Percentiles rank a stretch among this genome's conserved stretches.
phyloP scores from a whole-genome alignment of 2,113 vertebrate species.

The Syngnathus floridae region DNA sequence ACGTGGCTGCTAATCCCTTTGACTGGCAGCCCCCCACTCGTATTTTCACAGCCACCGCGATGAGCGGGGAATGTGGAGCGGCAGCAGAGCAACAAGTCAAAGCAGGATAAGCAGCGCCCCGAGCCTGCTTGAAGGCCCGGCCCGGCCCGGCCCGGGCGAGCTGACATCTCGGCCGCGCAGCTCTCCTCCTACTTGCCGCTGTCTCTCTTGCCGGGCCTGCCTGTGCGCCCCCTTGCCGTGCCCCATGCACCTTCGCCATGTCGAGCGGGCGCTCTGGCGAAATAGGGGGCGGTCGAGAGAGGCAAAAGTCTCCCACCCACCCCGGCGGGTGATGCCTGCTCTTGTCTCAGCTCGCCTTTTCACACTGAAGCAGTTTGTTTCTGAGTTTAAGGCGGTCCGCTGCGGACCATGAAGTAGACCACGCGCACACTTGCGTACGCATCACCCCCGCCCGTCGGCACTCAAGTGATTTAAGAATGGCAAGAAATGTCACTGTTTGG shows the following conservation, averaged over 20 bases:
- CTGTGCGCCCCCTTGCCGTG: slow-evolving; percentile 53
- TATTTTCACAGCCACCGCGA: slow-evolving; percentile 61
- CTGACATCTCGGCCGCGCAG: slow-evolving; percentile 60
- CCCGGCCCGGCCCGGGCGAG: slow-evolving; percentile 5
- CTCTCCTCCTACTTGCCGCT: slow-evolving; percentile 42
- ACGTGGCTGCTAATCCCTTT: slow-evolving; percentile 62
- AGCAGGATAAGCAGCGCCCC: slow-evolving; percentile 58
- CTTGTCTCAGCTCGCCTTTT: slow-evolving; percentile 27
- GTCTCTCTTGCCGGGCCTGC: slow-evolving; percentile 43
- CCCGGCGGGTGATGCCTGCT: slow-evolving; percentile 60
- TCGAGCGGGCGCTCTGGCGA: slow-evolving; percentile 69
- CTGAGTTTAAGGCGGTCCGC: slow-evolving; percentile 33
- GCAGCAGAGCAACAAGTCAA: slow-evolving; percentile 65
- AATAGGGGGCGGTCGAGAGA: slow-evolving; percentile 62
- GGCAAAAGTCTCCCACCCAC: slow-evolving; percentile 44
- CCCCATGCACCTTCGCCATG: slow-evolving; percentile 67
- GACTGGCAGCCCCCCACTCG: slow-evolving; percentile 50
- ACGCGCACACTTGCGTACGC: not conserved
- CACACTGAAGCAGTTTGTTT: slow-evolving; percentile 43
- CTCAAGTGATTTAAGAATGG: not conserved
- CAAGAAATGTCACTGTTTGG: not conserved
- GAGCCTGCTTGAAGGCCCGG: slow-evolving; percentile 51
- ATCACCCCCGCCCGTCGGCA: not conserved
- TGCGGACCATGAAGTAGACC: slow-evolving; percentile 15
- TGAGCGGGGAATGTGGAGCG: slow-evolving; percentile 51